Evolutionary conservation across 2,113 vertebrate genomes (phyloP).

Genomic region (Callithrix jacchus): DNA sequence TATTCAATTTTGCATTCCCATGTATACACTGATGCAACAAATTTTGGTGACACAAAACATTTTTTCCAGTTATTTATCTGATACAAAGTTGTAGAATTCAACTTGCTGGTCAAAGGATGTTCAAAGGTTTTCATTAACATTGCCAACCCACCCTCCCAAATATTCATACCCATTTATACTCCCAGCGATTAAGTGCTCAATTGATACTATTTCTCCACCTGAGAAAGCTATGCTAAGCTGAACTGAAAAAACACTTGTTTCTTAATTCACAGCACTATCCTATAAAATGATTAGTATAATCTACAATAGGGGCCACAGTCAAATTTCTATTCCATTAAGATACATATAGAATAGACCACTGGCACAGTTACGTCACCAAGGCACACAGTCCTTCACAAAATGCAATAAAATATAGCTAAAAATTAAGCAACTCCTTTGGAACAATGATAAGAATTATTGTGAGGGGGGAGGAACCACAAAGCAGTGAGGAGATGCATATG

Average conservation of each 20-base stretch:
- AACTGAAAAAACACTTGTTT: background rate
- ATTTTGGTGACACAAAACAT: background rate
- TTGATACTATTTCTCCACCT: background rate
- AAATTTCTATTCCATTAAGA: background rate
- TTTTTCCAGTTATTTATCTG: background rate
- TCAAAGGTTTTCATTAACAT: background rate
- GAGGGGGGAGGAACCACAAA: background rate
- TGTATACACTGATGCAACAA: background rate
- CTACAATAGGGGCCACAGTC: background rate
- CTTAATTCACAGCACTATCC: background rate
- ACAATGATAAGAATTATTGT: background rate
- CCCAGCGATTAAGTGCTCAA: background rate
- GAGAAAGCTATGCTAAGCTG: background rate
- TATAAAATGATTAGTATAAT: background rate
- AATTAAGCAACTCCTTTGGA: constrained; percentile 24
- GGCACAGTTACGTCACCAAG: background rate
- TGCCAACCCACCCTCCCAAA: background rate
- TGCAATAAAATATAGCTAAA: background rate
- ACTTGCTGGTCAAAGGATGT: background rate
- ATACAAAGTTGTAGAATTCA: background rate
- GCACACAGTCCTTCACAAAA: background rate
- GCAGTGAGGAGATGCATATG: background rate
- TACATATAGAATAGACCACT: background rate
- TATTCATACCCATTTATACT: background rate
- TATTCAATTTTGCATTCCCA: background rate